phyloP scores from a whole-genome alignment of 2,888 invertebrate species.

The Eudemis profundana region DNA sequence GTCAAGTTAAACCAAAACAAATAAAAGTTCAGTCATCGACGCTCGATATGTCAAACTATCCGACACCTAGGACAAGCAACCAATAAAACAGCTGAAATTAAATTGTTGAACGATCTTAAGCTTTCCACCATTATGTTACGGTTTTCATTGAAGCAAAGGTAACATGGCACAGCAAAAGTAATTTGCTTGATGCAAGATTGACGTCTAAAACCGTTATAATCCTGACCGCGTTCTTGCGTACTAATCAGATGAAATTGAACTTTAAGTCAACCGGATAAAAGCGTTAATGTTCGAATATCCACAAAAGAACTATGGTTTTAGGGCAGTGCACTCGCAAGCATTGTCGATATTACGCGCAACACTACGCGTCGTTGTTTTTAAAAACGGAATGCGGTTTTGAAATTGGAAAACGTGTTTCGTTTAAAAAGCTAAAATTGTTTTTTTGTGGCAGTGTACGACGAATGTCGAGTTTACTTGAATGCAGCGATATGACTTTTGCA shows the following conservation, averaged over 20 bases:
- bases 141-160: slow-evolving; percentile 56
- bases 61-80: slow-evolving; percentile 60
- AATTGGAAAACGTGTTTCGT: slow-evolving; percentile 70
- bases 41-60: slow-evolving; percentile 67
- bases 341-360: slow-evolving; percentile 75
- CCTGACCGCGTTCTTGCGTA: neutral
- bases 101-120: slow-evolving; percentile 51
- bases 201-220: slow-evolving; percentile 71
- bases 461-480: slow-evolving; percentile 23
- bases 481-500: slow-evolving; percentile 4
- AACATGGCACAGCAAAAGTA: slow-evolving; percentile 50
- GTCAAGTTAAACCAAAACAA: slow-evolving; percentile 54
- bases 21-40: slow-evolving; percentile 58
- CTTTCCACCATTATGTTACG: slow-evolving; percentile 57
- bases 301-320: slow-evolving; percentile 49
- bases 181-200: slow-evolving; percentile 74
- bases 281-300: neutral
- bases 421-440: slow-evolving; percentile 62
- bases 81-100: slow-evolving; percentile 44
- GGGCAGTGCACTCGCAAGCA: slow-evolving; percentile 65
- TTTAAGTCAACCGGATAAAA: slow-evolving; percentile 18
- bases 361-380: slow-evolving; percentile 67
- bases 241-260: slow-evolving; percentile 25
- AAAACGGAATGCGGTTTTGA: slow-evolving; percentile 75
- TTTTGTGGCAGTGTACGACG: slow-evolving; percentile 49